Conservation (phyloP, 2,113 vertebrate genomes). For the Pelmatolapia mariae region DNA sequence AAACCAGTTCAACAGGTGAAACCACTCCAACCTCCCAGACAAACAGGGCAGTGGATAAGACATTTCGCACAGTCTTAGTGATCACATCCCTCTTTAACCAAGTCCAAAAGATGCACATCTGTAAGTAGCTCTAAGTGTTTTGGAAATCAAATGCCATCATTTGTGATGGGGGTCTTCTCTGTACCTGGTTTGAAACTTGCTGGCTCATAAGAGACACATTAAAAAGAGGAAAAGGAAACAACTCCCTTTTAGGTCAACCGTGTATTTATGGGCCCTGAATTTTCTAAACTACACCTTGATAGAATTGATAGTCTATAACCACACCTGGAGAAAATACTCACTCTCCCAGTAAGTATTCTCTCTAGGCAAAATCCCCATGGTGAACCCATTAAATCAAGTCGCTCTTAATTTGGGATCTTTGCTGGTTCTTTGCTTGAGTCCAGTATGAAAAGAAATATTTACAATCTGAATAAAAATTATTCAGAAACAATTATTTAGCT, state of each 20-base stretch:
- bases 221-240: not conserved
- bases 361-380: not conserved
- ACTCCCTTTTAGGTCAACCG: accelerated
- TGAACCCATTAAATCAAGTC: not conserved
- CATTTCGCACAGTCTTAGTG: not conserved
- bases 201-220: not conserved
- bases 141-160: not conserved
- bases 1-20: not conserved
- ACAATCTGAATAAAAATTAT: not conserved
- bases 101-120: not conserved
- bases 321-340: not conserved
- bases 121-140: not conserved
- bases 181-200: not conserved
- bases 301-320: not conserved
- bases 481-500: not conserved
- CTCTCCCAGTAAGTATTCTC: not conserved
- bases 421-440: not conserved
- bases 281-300: not conserved
- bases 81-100: not conserved
- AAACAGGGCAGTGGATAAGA: not conserved
- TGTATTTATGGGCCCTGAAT: not conserved
- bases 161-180: not conserved
- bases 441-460: not conserved
- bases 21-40: not conserved
- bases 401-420: not conserved